A percentile compares a stretch with the other conserved stretches of the same genome.
Conservation (phyloP, 1,140 invertebrate genomes). For the Metopolophium dirhodum region DNA sequence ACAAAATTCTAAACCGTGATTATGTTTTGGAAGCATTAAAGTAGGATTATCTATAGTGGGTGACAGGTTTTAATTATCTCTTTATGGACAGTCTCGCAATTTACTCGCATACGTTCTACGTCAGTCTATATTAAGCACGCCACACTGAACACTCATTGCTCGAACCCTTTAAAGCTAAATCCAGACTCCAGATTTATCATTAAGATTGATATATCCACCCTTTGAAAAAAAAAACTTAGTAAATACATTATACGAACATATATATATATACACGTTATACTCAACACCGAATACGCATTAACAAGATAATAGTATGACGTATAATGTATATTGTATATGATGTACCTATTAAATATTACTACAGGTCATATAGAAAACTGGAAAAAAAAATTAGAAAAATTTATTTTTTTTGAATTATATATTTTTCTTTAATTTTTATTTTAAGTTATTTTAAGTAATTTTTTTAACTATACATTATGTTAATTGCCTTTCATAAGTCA, state of each 20-base stretch:
- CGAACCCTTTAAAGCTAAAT: conserved; percentile 40
- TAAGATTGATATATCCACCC: conserved; percentile 44
- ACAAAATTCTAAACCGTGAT: not conserved
- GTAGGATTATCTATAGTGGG: not conserved
- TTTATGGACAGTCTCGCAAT: conserved; percentile 42
- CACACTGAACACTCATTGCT: conserved; percentile 23
- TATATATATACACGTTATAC: not conserved
- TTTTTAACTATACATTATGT: too few species aligned
- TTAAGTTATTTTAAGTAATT: too few species aligned
- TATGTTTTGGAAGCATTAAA: not conserved
- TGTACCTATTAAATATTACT: too few species aligned
- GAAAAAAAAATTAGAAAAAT: too few species aligned
- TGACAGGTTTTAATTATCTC: conserved; percentile 55
- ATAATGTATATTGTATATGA: too few species aligned
- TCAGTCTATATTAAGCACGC: conserved; percentile 56
- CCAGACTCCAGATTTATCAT: conserved; percentile 38
- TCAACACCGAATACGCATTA: not conserved
- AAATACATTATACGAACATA: not conserved
- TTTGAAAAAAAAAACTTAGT: conserved; percentile 31
- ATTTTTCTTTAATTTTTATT: too few species aligned
- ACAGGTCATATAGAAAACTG: too few species aligned
- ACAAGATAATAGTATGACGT: too few species aligned
- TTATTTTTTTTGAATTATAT: too few species aligned
- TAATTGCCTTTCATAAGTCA: too few species aligned
- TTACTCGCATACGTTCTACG: conserved; percentile 51